Percentiles rank a stretch among this genome's conserved stretches.
phyloP scores from a whole-genome alignment of 2,113 vertebrate species.

The Dromas ardeola region DNA sequence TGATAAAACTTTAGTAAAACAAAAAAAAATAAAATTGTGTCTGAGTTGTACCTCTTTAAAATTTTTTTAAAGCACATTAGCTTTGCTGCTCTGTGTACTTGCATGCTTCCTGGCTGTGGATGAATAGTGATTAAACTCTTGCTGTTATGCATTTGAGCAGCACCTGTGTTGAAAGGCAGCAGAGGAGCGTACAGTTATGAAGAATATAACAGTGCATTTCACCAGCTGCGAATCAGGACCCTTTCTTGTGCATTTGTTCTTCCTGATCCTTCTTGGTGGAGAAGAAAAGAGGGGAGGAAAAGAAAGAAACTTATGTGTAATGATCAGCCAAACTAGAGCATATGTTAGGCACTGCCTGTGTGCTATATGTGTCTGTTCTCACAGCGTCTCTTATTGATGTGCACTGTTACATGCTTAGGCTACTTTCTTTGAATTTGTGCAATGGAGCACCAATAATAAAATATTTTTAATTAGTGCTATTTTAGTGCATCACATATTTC shows the following conservation, averaged over 20 bases:
- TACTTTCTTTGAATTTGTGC: not conserved
- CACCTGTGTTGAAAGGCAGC: not conserved
- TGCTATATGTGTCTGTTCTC: not conserved
- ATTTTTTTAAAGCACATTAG: not conserved
- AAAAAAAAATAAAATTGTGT: not conserved
- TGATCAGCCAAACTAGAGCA: not conserved
- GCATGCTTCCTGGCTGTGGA: not conserved
- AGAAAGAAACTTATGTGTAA: not conserved
- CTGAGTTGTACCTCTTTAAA: not conserved
- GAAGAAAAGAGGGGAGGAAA: not conserved
- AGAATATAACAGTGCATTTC: not conserved
- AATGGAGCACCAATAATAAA: not conserved
- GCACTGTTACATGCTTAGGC: not conserved
- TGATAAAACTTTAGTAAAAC: not conserved
- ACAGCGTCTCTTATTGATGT: not conserved
- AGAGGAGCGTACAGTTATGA: not conserved
- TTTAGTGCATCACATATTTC: not conserved
- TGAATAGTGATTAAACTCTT: not conserved
- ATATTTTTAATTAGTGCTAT: not conserved
- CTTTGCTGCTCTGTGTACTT: not conserved
- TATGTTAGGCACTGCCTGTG: not conserved
- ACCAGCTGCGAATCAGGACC: not conserved
- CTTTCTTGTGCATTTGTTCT: fast-evolving
- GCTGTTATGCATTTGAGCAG: not conserved
- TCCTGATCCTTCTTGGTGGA: not conserved